Percentiles rank a stretch among this genome's conserved stretches.
Evolutionary conservation across 1,140 invertebrate genomes (phyloP).

Genomic region (Lasioglossum albipes): DNA sequence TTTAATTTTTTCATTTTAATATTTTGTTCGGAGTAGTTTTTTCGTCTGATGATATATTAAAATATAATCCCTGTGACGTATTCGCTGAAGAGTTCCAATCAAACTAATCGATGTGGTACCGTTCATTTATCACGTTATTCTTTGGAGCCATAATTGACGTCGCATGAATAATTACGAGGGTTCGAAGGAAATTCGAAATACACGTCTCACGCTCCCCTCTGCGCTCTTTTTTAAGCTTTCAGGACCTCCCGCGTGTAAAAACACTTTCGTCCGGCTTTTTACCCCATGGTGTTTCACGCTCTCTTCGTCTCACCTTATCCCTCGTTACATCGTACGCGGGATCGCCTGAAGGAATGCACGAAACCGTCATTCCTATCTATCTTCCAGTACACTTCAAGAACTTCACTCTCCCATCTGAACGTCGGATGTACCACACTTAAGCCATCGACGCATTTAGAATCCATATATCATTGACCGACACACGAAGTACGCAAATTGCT

Average conservation of each 20-base stretch:
- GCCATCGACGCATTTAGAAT: neutral
- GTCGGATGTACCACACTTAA: constrained; percentile 22
- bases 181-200: neutral
- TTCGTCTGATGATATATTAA: too few relatives aligned
- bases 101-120: neutral
- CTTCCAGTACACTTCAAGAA: constrained; percentile 23
- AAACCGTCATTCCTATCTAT: constrained; percentile 40
- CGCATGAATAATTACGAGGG: constrained; percentile 2
- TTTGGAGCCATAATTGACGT: neutral
- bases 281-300: constrained; percentile 39
- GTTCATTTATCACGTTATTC: neutral
- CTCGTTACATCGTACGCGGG: neutral
- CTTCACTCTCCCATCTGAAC: constrained; percentile 19
- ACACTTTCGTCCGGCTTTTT: constrained; percentile 64
- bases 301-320: neutral
- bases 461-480: neutral
- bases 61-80: too few relatives aligned
- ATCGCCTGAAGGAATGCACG: constrained; percentile 45
- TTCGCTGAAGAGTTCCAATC: neutral
- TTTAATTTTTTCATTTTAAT: too few relatives aligned
- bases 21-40: too few relatives aligned
- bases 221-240: constrained; percentile 54
- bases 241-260: constrained; percentile 71
- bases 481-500: too few relatives aligned
- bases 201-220: neutral